Percentiles rank a stretch among this genome's conserved stretches.
Evolutionary conservation across 2,888 invertebrate species (phyloP).

Genomic region (Mesorhabditis sp.): DNA sequence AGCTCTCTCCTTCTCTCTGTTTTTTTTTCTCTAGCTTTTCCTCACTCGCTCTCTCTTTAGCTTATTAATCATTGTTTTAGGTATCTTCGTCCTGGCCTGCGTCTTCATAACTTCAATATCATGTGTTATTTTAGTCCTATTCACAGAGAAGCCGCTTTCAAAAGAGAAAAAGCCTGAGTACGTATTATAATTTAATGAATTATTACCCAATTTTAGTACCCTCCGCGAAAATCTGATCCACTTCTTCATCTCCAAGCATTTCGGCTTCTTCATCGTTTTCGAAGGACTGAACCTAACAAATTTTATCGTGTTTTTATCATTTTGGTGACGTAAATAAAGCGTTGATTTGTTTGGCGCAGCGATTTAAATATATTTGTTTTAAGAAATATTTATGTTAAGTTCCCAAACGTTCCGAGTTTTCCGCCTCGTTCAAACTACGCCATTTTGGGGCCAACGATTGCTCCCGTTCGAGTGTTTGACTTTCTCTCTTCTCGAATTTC

Average conservation of each 20-base stretch:
- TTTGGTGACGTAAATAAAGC: background rate
- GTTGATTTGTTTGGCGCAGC: too few relatives aligned
- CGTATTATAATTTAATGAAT: background rate
- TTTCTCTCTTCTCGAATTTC: too few relatives aligned
- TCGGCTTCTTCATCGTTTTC: slow-evolving; percentile 3
- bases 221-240: background rate
- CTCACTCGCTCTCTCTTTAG: background rate
- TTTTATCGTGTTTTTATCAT: slow-evolving; percentile 1
- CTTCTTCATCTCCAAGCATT: background rate
- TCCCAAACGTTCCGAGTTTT: too few relatives aligned
- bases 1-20: background rate
- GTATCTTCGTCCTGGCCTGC: slow-evolving; percentile 4
- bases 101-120: background rate
- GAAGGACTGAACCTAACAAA: background rate
- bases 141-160: background rate
- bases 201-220: background rate
- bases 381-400: too few relatives aligned
- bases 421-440: too few relatives aligned
- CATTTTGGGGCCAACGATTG: too few relatives aligned
- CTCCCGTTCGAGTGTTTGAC: too few relatives aligned
- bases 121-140: background rate
- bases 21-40: background rate
- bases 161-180: background rate
- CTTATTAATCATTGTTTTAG: background rate
- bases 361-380: too few relatives aligned